Evolutionary conservation across 2,888 invertebrate species (phyloP).

Genomic region (Lycophotia porphyrea): DNA sequence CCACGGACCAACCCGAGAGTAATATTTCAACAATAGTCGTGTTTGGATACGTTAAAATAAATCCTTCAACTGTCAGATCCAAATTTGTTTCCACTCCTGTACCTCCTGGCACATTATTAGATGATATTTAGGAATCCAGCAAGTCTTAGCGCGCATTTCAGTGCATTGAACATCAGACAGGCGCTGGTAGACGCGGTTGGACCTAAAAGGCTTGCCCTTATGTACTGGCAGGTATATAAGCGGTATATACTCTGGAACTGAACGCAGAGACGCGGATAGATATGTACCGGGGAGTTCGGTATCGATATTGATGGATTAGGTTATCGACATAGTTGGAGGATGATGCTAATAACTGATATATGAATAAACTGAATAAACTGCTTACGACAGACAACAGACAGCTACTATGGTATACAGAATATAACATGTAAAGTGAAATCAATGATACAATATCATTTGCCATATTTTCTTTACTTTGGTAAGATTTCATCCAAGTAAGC

Average conservation of each 20-base stretch:
- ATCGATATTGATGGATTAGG: conserved; percentile 44
- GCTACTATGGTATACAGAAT: not conserved
- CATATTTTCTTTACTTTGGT: not conserved
- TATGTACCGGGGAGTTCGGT: conserved; percentile 42
- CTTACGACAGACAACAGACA: not conserved
- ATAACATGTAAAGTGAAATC: not conserved
- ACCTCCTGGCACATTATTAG: conserved; percentile 34
- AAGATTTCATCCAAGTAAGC: not conserved
- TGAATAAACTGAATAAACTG: too few relatives aligned
- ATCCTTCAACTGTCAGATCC: not conserved
- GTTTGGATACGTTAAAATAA: not conserved
- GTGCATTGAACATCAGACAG: conserved; percentile 54
- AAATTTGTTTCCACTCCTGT: not conserved
- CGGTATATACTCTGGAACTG: conserved; percentile 75
- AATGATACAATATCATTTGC: not conserved
- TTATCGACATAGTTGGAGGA: not conserved
- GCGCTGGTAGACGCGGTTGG: conserved; percentile 73
- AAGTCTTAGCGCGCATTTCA: conserved; percentile 49
- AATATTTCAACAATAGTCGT: not conserved
- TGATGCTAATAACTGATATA: too few relatives aligned
- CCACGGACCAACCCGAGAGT: too few relatives aligned
- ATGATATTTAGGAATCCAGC: conserved; percentile 31
- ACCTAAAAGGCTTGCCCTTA: conserved; percentile 83
- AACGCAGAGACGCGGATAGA: conserved; percentile 76
- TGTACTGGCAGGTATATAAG: conserved; percentile 80